These are phyloP conservation scores for Rhynchomys soricoides DNA, from an alignment of 2,113 vertebrate genomes.

Conservation along the genomic window DNA sequence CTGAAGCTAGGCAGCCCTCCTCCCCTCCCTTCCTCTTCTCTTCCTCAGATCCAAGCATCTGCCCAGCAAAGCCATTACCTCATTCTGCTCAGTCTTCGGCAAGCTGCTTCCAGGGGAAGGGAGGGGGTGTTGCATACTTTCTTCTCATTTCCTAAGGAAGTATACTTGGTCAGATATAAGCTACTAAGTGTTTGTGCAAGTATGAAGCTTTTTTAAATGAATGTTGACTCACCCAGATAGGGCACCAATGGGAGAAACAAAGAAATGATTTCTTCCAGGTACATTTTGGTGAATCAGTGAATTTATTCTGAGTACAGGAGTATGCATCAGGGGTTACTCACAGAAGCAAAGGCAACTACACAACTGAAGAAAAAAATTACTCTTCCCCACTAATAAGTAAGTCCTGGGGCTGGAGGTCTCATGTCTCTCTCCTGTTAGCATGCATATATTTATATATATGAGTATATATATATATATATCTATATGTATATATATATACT, in stretches of 20 bases:
- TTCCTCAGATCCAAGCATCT: not conserved
- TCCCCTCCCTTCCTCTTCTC: not conserved
- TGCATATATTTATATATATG: too few relatives aligned
- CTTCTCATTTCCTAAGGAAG: not conserved
- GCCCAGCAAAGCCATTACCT: too few relatives aligned
- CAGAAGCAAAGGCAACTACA: too few relatives aligned
- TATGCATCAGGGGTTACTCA: not conserved
- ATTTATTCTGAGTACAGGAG: not conserved
- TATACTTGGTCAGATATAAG: not conserved
- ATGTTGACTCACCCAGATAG: not conserved
- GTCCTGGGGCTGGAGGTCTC: not conserved
- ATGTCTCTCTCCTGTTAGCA: not conserved
- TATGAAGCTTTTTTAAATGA: not conserved
- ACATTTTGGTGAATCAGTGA: not conserved
- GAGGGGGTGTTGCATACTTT: not conserved
- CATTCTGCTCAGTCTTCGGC: too few relatives aligned
- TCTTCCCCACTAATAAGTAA: not conserved
- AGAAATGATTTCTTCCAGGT: not conserved
- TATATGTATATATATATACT: too few relatives aligned
- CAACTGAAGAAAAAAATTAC: not conserved
- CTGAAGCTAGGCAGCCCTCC: not conserved
- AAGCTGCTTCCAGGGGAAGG: not conserved
- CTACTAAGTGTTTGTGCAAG: not conserved
- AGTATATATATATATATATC: too few relatives aligned
- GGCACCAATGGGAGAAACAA: not conserved